Evolutionary conservation across 2,113 vertebrate genomes (phyloP), one percentile per base, ranked within the genome.

Genomic region (Pheucticus melanocephalus): DNA sequence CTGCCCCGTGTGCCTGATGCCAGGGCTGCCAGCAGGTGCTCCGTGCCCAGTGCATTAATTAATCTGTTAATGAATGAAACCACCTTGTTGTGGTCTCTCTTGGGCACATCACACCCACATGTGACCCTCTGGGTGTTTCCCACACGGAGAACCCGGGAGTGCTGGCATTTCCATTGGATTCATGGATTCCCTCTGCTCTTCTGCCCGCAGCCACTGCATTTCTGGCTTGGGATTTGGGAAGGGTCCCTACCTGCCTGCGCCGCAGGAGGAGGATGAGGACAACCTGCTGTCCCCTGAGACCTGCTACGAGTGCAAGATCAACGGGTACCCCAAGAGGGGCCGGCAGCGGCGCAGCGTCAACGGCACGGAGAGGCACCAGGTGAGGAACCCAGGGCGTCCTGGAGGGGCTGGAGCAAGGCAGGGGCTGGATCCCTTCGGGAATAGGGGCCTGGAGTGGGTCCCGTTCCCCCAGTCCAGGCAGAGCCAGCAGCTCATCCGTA

Each of bases 221-320:
- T 98, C 98, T 11, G 95, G 98, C 86, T 56, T 98, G 85, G 97
- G 98, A 10, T 97, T 98, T 47, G 95, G 97, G 69, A 98, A 98
- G n/a, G 97, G 98, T n/a, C 96, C 98, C 85, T 98, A 98, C 44
- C 73, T 97, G 44, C 91, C 92, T 23, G 92, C 95, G 1, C 98
- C 96, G 8, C 97, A 94, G 65, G 98, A 98, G 17, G 97, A 97
- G 12, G 98, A 98, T 0, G 98, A 99, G 1, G 98, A 99, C 18
- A 98, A 99, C 71, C 90, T 98, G 50, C 97, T 99, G 27, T 99
- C 98, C 11, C 98, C 98, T 0, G 98, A 99, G 94, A 98, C 98
- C 94, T 99, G 99, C 97, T 99, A 99, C 1, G 99, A 99, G 94
- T 99, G 99, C 94, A 99, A 99, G 98, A 98, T 99, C 96, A 99